These are phyloP conservation scores for Garra rufa DNA, from an alignment of 2,113 vertebrate genomes.

Conservation along the genomic window DNA sequence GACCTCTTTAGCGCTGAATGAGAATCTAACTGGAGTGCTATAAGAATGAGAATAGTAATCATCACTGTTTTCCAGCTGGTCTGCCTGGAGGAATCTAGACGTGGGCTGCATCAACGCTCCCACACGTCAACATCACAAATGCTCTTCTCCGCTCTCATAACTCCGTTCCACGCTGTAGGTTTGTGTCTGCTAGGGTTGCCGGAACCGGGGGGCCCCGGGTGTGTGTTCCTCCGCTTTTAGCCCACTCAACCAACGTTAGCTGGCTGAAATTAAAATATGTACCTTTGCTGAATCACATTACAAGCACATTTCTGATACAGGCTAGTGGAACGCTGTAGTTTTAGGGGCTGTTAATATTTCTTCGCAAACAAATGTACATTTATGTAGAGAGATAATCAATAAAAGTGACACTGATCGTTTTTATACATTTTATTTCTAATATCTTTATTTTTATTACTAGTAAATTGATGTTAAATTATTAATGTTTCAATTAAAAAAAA, in stretches of 20 bases:
- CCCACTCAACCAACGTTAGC: not conserved
- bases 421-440: not conserved
- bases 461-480: not conserved
- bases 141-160: constrained; percentile 13
- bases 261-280: not conserved
- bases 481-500: not conserved
- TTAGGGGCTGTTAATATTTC: not conserved
- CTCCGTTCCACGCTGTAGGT: not conserved
- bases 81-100: constrained; percentile 32
- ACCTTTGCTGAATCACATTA: not conserved
- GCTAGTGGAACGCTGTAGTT: not conserved
- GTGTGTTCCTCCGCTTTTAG: not conserved
- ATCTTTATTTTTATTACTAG: not conserved
- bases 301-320: not conserved
- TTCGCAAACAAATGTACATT: not conserved
- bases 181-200: not conserved
- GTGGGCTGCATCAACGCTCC: constrained; percentile 39
- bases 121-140: constrained; percentile 29
- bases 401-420: not conserved
- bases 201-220: not conserved
- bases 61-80: constrained; percentile 19
- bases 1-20: constrained; percentile 11
- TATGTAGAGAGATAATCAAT: not conserved
- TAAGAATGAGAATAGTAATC: constrained; percentile 20
- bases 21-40: not conserved